Base-by-base conservation (phyloP, 2,113 vertebrate species). In the Lota lota region DNA sequence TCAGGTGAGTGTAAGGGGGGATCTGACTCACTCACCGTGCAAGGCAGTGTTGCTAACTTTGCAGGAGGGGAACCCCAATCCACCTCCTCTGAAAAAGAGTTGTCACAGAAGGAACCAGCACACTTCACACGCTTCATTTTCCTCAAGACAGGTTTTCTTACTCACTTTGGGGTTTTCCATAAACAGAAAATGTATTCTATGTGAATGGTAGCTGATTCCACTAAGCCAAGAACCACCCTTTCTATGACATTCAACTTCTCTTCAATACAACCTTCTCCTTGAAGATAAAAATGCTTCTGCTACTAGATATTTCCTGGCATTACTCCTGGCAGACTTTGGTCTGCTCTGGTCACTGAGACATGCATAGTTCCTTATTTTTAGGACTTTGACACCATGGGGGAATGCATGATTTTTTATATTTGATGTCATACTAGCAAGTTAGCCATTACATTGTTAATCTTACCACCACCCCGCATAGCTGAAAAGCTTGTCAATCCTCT, bases 351-450 rank as follows among this genome's bases (percentile, higher is more conserved):
- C 40, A 47, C 40, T 8, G 4, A n/a, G 5, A 21, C 6, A 28
- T 28, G 21, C 62, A 1, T 1, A 53, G 66, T 76, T 78, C 64
- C 66, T 76, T 67, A 71, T 80, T 82, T 22, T 19, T 33, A 7
- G 80, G 81, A 88, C 85, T 74, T 85, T 86, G 85, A 77, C 73
- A 81, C 59, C 18, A 78, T 70, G 71, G 81, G 66, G 76, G 78
- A 71, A 36, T 54, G 61, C 68, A 53, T 53, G 70, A 62, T 66
- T 85, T 81, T 67, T 73, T 2, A 47, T 66, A 75, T 81, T 84
- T 83, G 79, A 83, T 73, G 87, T 71, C 63, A 20, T 14, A 14
- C 21, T 57, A 72, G 72, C 14, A 8, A 40, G 70, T 76, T 66
- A 66, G 51, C n/a, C 0, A 11, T 62, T 74, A 7, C 50, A 66